These are phyloP conservation scores for Hippasteria phrygiana DNA, from an alignment of 53 echinoderm and acorn worm species.

Conservation along the genomic window DNA sequence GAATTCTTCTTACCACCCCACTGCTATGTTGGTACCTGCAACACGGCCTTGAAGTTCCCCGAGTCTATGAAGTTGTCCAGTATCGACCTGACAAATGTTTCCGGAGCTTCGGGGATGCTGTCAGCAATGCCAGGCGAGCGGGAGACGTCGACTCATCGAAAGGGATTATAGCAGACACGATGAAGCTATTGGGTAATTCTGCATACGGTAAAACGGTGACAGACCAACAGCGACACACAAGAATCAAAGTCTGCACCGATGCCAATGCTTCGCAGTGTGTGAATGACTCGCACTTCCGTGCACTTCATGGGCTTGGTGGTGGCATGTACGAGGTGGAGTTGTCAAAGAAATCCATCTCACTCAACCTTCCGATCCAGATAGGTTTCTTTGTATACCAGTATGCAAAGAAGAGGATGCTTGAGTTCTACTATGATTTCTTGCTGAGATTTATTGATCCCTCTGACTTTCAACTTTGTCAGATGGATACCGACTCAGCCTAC, in stretches of 20 bases:
- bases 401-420: too few relatives aligned
- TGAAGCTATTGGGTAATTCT: too few relatives aligned
- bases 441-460: too few relatives aligned
- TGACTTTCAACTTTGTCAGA: too few relatives aligned
- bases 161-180: too few relatives aligned
- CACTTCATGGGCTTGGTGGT: neutral
- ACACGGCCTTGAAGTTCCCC: conserved; percentile 48
- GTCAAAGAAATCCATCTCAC: neutral
- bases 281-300: conserved; percentile 30
- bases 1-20: conserved; percentile 50
- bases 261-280: neutral
- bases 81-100: too few relatives aligned
- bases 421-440: too few relatives aligned
- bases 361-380: neutral
- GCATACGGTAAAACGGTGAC: conserved; percentile 62
- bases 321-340: conserved; percentile 35
- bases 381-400: too few relatives aligned
- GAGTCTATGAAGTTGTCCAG: too few relatives aligned
- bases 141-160: too few relatives aligned
- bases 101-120: conserved; percentile 62
- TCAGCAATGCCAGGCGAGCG: conserved; percentile 67
- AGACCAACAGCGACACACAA: conserved; percentile 25
- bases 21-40: conserved; percentile 61
- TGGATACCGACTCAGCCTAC: too few relatives aligned
- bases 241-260: neutral